phyloP scores from a whole-genome alignment of 2,113 vertebrate species.

The Mesembrinibis cayennensis region DNA sequence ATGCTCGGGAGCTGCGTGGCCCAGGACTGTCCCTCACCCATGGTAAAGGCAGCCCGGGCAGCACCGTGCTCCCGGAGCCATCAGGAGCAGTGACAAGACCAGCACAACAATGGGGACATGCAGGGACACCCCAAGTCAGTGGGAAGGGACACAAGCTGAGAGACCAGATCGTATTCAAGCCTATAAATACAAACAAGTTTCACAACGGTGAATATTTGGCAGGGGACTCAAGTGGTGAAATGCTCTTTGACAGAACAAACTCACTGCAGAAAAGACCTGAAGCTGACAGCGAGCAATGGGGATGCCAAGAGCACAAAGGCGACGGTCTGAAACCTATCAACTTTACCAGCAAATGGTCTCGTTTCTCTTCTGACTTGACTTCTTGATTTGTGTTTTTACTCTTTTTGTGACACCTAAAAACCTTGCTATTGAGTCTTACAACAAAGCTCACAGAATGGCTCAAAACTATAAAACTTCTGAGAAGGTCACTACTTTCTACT shows the following conservation, averaged over 20 bases:
- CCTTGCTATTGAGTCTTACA: not conserved
- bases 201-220: not conserved
- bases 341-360: not conserved
- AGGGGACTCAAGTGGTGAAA: not conserved
- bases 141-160: not conserved
- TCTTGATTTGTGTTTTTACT: not conserved
- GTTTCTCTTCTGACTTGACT: not conserved
- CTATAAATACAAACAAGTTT: not conserved
- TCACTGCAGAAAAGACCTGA: not conserved
- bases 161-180: not conserved
- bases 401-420: not conserved
- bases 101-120: not conserved
- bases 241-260: not conserved
- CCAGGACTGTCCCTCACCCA: not conserved
- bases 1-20: not conserved
- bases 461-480: not conserved
- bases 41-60: not conserved
- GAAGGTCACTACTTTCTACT: not conserved
- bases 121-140: not conserved
- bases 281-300: accelerated
- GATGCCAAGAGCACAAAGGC: not conserved
- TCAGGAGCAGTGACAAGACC: not conserved
- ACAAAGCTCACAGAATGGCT: not conserved
- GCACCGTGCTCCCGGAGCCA: not conserved
- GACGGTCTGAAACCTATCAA: not conserved